Evolutionary conservation across 2,888 invertebrate genomes (phyloP).

Genomic region (Stramonita haemastoma): DNA sequence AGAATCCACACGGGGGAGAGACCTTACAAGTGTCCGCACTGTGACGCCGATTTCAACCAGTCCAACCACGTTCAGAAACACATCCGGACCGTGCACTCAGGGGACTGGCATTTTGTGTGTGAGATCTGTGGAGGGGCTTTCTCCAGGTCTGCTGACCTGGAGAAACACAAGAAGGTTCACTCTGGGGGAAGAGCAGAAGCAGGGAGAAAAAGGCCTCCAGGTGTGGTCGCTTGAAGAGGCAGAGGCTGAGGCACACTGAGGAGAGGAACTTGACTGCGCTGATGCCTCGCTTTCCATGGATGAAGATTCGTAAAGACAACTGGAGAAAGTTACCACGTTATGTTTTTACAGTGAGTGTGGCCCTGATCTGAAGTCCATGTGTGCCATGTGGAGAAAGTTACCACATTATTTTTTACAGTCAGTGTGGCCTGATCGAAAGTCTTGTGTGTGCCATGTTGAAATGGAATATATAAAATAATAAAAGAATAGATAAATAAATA

Average conservation of each 20-base stretch:
- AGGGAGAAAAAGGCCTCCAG: background rate
- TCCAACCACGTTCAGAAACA: background rate
- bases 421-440: too few relatives aligned
- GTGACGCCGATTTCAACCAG: background rate
- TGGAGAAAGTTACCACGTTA: background rate
- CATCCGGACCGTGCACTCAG: background rate
- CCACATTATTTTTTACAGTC: too few relatives aligned
- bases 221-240: background rate
- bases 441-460: too few relatives aligned
- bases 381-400: too few relatives aligned
- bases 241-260: background rate
- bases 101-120: background rate
- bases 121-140: background rate
- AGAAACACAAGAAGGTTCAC: background rate
- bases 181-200: background rate
- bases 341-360: too few relatives aligned
- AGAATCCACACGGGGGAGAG: background rate
- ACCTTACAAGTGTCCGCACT: slow-evolving; percentile 15
- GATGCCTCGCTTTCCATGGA: background rate
- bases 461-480: too few relatives aligned
- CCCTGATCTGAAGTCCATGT: too few relatives aligned
- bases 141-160: background rate
- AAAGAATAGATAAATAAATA: too few relatives aligned
- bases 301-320: background rate
- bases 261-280: background rate